A percentile compares a stretch with the other conserved stretches of the same genome.
Evolutionary conservation across 2,888 invertebrate genomes (phyloP).

Genomic region (Acrocyrtus sp.): DNA sequence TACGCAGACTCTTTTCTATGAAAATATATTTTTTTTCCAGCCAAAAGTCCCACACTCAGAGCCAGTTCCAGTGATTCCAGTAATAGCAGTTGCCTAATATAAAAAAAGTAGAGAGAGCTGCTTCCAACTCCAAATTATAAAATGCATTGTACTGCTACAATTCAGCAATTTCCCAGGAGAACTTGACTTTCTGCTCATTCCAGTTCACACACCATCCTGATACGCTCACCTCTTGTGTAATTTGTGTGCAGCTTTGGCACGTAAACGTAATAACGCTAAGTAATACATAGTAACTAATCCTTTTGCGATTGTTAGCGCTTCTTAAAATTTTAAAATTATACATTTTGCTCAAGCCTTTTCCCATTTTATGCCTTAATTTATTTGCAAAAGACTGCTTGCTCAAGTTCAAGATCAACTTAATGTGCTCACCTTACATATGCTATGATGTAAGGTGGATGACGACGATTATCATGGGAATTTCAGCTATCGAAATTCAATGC

Average conservation of each 20-base stretch:
- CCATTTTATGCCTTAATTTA: background rate
- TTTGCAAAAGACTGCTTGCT: background rate
- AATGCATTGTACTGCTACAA: background rate
- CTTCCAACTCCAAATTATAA: background rate
- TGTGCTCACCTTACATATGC: background rate
- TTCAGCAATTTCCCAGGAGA: slow-evolving; percentile 17
- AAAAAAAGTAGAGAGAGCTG: background rate
- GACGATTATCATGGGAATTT: slow-evolving; percentile 39
- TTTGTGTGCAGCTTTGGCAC: background rate
- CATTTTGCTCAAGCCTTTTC: background rate
- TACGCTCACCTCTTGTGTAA: background rate
- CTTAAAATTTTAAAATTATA: background rate
- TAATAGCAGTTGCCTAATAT: background rate
- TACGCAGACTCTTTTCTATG: background rate
- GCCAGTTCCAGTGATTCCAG: background rate
- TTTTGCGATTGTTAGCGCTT: background rate
- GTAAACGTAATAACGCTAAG: background rate
- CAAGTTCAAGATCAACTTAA: slow-evolving; percentile 20
- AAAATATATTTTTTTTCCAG: background rate
- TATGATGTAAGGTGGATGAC: slow-evolving; percentile 1
- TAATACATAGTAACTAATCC: background rate
- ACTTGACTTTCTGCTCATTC: background rate
- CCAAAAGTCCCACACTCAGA: background rate
- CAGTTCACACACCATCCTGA: background rate
- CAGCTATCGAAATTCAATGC: slow-evolving; percentile 24